phyloP scores from a whole-genome alignment of 2,888 invertebrate species.

The Stenodera caucasica region DNA sequence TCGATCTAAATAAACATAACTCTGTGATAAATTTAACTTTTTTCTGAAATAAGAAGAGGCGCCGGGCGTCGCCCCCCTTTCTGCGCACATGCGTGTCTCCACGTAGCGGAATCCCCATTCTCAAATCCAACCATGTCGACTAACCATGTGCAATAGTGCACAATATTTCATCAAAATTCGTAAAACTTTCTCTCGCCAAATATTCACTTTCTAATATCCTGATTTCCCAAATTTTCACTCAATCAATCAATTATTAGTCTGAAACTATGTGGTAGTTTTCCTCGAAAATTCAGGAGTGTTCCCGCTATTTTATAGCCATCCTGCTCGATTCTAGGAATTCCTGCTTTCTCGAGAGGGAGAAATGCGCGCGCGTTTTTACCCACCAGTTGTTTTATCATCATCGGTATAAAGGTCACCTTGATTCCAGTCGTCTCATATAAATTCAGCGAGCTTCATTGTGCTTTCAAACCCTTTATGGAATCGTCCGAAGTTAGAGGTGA shows the following conservation, averaged over 20 bases:
- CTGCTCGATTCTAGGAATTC: conserved; percentile 1
- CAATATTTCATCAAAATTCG: too few relatives aligned
- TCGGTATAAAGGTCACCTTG: conserved; percentile 33
- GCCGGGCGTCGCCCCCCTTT: not conserved
- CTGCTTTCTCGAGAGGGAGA: conserved; percentile 7
- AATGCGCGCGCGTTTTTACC: conserved; percentile 24
- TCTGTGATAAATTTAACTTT: too few relatives aligned
- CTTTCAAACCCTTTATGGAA: not conserved
- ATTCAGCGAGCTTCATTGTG: conserved; percentile 21
- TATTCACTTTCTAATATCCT: too few relatives aligned
- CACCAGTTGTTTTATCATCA: conserved; percentile 12
- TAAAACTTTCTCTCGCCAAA: too few relatives aligned
- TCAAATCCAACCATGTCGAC: too few relatives aligned
- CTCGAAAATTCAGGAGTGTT: too few relatives aligned
- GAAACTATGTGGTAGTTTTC: too few relatives aligned
- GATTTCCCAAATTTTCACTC: too few relatives aligned
- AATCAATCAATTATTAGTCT: too few relatives aligned
- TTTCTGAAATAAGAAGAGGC: not conserved
- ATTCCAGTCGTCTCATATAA: conserved; percentile 19
- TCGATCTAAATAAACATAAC: too few relatives aligned
- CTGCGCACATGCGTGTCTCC: conserved; percentile 10
- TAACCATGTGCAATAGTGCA: too few relatives aligned
- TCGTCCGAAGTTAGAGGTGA: conserved; percentile 2
- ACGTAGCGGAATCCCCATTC: not conserved
- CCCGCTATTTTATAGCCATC: not conserved